Percentiles rank a stretch among this genome's conserved stretches.
These are phyloP conservation scores for Plutomurus gul DNA, from an alignment of 1,140 invertebrate genomes.

Conservation along the genomic window DNA sequence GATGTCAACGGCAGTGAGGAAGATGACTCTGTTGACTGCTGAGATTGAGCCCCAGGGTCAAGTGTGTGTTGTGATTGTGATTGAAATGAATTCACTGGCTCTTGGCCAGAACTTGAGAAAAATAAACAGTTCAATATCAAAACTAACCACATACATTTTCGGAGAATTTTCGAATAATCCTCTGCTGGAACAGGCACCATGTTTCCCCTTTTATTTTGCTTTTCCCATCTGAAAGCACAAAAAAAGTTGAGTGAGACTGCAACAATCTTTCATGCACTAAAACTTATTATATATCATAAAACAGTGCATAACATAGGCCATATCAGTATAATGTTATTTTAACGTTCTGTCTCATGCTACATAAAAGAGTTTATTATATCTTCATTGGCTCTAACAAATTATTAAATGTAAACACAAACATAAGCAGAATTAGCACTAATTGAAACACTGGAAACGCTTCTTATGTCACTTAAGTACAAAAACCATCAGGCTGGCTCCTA, in stretches of 20 bases:
- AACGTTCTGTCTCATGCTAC: too few relatives aligned
- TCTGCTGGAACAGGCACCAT: neutral
- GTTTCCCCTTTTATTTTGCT: neutral
- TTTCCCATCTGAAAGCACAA: conserved; percentile 8
- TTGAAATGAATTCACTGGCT: neutral
- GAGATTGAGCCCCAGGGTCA: neutral
- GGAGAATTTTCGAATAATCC: conserved; percentile 5
- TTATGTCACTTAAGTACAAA: too few relatives aligned
- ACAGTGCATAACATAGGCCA: too few relatives aligned
- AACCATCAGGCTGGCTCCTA: too few relatives aligned
- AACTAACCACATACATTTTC: neutral
- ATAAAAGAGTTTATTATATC: too few relatives aligned
- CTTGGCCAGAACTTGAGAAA: neutral
- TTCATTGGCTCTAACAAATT: too few relatives aligned
- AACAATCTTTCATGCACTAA: neutral
- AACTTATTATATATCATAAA: too few relatives aligned
- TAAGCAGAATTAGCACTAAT: too few relatives aligned
- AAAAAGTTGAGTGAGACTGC: neutral
- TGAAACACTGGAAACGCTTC: too few relatives aligned
- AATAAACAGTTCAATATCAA: conserved; percentile 5
- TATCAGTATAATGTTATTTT: too few relatives aligned
- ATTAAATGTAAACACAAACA: too few relatives aligned
- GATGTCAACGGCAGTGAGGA: neutral
- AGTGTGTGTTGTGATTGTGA: neutral
- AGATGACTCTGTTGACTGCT: neutral